phyloP scores from a whole-genome alignment of 1,140 invertebrate species.

The Drosophila mayri region DNA sequence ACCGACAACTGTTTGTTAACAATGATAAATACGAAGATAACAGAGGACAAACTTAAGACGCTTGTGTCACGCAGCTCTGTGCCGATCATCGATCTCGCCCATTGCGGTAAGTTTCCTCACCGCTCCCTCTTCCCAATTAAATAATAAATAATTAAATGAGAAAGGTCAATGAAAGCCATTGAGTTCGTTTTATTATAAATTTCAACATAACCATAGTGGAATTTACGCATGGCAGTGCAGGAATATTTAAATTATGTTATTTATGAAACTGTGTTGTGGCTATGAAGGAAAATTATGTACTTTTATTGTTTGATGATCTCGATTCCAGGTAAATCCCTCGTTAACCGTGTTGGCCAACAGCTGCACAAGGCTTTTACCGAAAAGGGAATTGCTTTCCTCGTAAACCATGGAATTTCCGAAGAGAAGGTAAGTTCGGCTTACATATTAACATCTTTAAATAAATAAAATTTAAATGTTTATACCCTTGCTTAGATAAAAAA shows the following conservation, averaged over 20 bases:
- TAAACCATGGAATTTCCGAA: constrained; percentile 90
- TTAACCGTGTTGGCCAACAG: constrained; percentile 89
- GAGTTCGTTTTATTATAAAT: background rate
- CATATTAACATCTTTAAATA: constrained; percentile 23
- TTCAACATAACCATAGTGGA: background rate
- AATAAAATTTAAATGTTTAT: no score
- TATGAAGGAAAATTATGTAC: background rate
- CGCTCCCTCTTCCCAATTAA: background rate
- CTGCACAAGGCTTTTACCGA: constrained; percentile 88
- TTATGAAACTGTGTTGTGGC: no score
- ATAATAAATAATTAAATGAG: background rate
- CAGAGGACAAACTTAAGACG: constrained; percentile 85
- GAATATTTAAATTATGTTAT: no score
- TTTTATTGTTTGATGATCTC: background rate
- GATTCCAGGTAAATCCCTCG: constrained; percentile 85
- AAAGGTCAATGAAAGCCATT: background rate
- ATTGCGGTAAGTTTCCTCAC: constrained; percentile 88
- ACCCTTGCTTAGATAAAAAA: constrained; percentile 86
- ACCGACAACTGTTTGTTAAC: constrained; percentile 31
- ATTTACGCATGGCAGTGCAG: no score
- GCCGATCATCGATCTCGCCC: constrained; percentile 90
- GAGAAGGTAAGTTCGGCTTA: constrained; percentile 87
- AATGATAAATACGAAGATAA: constrained; percentile 71
- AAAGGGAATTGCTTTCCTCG: constrained; percentile 90
- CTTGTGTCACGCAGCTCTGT: constrained; percentile 89